Percentiles rank a stretch among this genome's conserved stretches.
phyloP scores from a whole-genome alignment of 2,888 invertebrate species.

The Eupithecia centaureata region DNA sequence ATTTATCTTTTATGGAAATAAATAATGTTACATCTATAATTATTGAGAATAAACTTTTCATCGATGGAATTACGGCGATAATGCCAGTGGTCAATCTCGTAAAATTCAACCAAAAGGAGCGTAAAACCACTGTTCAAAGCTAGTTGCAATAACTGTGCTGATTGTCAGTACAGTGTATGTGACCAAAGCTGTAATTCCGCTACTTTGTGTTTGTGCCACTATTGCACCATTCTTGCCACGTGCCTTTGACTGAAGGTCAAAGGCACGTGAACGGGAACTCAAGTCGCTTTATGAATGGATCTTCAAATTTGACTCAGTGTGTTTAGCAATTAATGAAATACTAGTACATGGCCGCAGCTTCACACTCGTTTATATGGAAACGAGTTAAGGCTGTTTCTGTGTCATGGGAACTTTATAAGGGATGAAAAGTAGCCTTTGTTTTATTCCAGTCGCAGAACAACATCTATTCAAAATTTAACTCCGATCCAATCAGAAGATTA shows the following conservation, averaged over 20 bases:
- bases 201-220: conserved; percentile 11
- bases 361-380: no score
- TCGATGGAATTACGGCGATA: neutral
- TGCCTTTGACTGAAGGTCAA: conserved; percentile 13
- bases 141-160: conserved; percentile 1
- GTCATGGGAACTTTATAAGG: no score
- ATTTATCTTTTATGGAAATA: no score
- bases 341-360: no score
- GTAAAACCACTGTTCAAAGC: neutral
- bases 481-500: no score
- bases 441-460: no score
- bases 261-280: neutral
- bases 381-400: no score
- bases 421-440: no score
- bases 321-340: neutral
- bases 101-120: neutral
- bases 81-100: neutral
- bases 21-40: no score
- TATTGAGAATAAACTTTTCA: neutral
- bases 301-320: neutral
- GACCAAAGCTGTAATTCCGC: conserved; percentile 1
- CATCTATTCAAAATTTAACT: no score
- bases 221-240: conserved; percentile 14
- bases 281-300: neutral
- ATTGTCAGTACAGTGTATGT: conserved; percentile 2